Evolutionary conservation across 2,888 invertebrate species (phyloP), one percentile per base, ranked within the genome.

Genomic region (Toxonevra muliebris): DNA sequence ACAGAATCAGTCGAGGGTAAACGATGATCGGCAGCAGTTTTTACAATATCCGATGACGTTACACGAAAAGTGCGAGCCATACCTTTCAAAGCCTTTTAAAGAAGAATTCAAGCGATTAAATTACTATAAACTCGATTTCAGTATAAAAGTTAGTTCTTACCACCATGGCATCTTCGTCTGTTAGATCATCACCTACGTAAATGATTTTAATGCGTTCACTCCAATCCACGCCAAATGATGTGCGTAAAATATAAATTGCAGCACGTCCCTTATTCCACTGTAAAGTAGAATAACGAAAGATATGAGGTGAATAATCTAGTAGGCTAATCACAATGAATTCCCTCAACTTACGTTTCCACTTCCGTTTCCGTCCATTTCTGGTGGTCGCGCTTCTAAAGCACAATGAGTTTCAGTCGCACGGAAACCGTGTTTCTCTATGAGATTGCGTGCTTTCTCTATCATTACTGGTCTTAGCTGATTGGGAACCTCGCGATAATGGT

Each of bases 61-160:
- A 96, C 93, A 61, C 95, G 90, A 88, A 96, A 96, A 4, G 95
- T 95, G 1, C 94, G 93, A 0, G 95, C 95, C 94, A 96, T 95
- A 83, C 95, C 95, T 87, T 95, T 95, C 66, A 95, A 86, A 0
- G 95, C 94, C 94, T 95, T 81, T 48, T 72, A 72, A 64, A 40
- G 64, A 15, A 17, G 19, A 17, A 17, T 45, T 8, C 13, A 7
- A 12, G 10, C 10, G 11, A 13, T n/a, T 8, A 10, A 19, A 60
- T n/a, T 40, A 57, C 7, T 41, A 15, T 2, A 19, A 42, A n/a
- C 9, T 42, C 4, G 42, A 17, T 11, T 58, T 43, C 11, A 58
- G 1, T 2, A n/a, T 15, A 9, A 2, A 30, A 7, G 30, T 7
- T 30, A 30, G 9, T 69, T 78, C 80, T 76, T 84, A 94, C 94